phyloP scores from a whole-genome alignment of 2,888 invertebrate genomes.

The Ecdyonurus torrentis region DNA sequence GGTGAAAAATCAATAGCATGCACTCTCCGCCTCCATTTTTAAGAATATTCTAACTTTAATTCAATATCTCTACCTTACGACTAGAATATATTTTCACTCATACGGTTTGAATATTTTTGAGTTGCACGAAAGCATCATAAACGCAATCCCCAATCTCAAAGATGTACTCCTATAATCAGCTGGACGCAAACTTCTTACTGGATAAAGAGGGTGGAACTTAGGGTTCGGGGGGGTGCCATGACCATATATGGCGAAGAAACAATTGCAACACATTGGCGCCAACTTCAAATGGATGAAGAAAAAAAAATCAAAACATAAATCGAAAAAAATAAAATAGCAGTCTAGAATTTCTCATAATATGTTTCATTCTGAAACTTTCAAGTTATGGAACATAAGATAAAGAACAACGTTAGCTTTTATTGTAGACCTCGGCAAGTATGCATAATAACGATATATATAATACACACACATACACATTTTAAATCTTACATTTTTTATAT shows the following conservation, averaged over 20 bases:
- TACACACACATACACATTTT: no score
- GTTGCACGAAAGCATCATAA: neutral
- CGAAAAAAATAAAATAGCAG: no score
- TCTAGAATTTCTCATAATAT: no score
- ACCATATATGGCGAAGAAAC: constrained; percentile 10
- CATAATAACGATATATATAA: no score
- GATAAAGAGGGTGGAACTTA: constrained; percentile 11
- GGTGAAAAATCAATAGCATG: constrained; percentile 48
- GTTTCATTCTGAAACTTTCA: no score
- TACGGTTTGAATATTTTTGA: neutral
- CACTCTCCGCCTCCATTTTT: constrained; percentile 33
- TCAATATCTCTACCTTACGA: neutral
- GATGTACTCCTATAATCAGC: constrained; percentile 9
- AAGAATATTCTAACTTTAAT: constrained; percentile 12
- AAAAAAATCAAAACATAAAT: no score
- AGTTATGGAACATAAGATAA: no score
- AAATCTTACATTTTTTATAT: no score
- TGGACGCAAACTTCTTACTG: constrained; percentile 9
- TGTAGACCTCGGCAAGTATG: no score
- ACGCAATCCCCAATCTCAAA: neutral
- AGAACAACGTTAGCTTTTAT: no score
- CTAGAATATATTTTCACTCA: neutral
- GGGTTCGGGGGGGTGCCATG: constrained; percentile 4
- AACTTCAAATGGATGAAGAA: no score
- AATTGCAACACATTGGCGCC: constrained; percentile 1